Percentiles rank a stretch among this genome's conserved stretches.
phyloP scores from a whole-genome alignment of 2,888 invertebrate species.

The Dascillus cervinus region DNA sequence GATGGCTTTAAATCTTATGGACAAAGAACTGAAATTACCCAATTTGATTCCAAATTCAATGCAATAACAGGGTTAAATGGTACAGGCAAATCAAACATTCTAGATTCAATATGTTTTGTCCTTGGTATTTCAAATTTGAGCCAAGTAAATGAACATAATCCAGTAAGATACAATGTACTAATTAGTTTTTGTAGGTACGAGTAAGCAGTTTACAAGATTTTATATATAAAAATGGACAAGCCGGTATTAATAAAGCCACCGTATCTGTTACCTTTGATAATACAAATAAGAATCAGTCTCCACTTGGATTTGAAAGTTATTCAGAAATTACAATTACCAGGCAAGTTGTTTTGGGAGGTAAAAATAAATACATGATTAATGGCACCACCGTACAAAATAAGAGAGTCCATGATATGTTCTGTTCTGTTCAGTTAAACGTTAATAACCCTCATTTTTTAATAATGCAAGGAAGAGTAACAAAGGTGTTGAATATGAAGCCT shows the following conservation, averaged over 20 bases:
- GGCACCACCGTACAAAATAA: constrained; percentile 86
- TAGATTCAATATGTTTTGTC: no score
- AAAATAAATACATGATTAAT: constrained; percentile 90
- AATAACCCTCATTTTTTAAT: constrained; percentile 99
- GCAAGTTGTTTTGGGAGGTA: constrained; percentile 81
- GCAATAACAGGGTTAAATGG: constrained; percentile 98
- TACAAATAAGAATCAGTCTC: constrained; percentile 67
- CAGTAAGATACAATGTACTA: neutral
- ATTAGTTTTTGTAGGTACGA: constrained; percentile 59
- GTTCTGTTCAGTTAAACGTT: constrained; percentile 93
- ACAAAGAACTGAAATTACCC: constrained; percentile 79
- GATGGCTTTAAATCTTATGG: constrained; percentile 99
- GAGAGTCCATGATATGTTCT: constrained; percentile 87
- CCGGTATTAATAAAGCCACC: constrained; percentile 89
- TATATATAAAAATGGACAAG: constrained; percentile 96
- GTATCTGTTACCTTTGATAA: constrained; percentile 96
- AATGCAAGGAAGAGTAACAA: constrained; percentile 98
- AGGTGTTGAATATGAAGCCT: no score
- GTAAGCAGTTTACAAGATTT: constrained; percentile 86
- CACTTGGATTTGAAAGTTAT: constrained; percentile 84
- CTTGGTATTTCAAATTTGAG: no score
- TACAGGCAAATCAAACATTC: constrained; percentile 94
- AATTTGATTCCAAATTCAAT: constrained; percentile 92
- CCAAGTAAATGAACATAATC: constrained; percentile 57
- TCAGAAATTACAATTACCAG: constrained; percentile 89